Conservation (phyloP, 2,888 invertebrate genomes). For the Hydriomena furcata region DNA sequence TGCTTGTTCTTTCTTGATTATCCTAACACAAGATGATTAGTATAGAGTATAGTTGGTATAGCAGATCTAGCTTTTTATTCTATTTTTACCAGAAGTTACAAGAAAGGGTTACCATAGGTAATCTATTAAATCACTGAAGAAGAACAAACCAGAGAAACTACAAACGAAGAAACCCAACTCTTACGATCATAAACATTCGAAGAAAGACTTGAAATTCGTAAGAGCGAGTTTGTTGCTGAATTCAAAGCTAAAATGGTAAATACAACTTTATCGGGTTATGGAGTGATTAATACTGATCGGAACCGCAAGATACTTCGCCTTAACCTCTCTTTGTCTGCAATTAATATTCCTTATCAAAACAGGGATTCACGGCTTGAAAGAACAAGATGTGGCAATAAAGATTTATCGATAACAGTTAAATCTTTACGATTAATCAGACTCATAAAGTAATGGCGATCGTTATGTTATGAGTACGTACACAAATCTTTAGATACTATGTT, state of each 20-base stretch:
- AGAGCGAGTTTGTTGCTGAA: not conserved
- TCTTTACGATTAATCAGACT: constrained; percentile 43
- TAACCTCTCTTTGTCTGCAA: constrained; percentile 52
- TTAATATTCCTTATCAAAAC: constrained; percentile 43
- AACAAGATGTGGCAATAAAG: constrained; percentile 38
- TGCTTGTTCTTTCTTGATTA: not conserved
- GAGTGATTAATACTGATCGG: constrained; percentile 11
- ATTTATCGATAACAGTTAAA: constrained; percentile 42
- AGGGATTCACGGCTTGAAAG: constrained; percentile 39
- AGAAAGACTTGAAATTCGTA: no score
- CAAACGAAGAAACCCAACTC: no score
- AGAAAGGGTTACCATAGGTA: no score
- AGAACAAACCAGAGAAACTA: no score
- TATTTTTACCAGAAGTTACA: no score
- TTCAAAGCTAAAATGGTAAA: not conserved
- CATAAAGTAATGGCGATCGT: constrained; percentile 36
- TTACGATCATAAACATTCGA: no score
- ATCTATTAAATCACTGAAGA: no score
- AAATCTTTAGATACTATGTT: constrained; percentile 20
- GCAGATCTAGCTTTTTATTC: no score
- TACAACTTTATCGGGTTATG: constrained; percentile 1
- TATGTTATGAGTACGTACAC: constrained; percentile 27
- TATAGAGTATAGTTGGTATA: no score
- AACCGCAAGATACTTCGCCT: constrained; percentile 44
- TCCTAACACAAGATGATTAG: no score